Evolutionary conservation across 2,113 vertebrate genomes (phyloP).

Genomic region (Erinaceus europaeus): DNA sequence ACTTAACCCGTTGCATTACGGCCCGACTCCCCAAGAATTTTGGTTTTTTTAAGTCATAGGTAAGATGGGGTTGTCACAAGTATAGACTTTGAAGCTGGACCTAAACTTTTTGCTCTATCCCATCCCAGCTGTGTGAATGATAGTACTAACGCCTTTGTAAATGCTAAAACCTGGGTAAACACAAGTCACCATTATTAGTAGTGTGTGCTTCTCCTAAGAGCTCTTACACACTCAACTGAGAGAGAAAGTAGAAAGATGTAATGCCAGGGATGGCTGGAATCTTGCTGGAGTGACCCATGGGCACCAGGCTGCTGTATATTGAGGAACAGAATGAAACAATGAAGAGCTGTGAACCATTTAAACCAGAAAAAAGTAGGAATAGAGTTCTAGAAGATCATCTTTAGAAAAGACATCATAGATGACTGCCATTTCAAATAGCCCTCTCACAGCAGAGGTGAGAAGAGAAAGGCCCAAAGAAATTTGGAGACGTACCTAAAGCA

Average conservation of each 20-base stretch:
- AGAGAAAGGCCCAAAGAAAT: neutral
- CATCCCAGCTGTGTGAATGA: conserved; percentile 33
- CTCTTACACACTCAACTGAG: neutral
- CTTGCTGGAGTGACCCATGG: neutral
- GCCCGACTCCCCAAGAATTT: no score
- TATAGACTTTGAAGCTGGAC: conserved; percentile 17
- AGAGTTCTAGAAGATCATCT: neutral
- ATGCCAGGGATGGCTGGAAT: neutral
- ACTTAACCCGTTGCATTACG: no score
- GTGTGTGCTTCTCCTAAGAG: conserved; percentile 7
- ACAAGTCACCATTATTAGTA: conserved; percentile 44
- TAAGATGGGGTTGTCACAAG: conserved; percentile 19
- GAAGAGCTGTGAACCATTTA: neutral
- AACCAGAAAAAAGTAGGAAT: neutral
- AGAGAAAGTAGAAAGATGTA: neutral
- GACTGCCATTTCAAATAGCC: neutral
- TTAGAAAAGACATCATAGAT: neutral
- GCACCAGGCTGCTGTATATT: neutral
- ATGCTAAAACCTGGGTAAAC: conserved; percentile 50
- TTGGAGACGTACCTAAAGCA: neutral
- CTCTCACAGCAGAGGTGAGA: neutral
- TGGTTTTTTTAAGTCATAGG: conserved; percentile 20
- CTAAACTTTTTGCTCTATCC: neutral
- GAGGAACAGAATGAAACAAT: neutral
- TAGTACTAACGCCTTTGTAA: conserved; percentile 42